These are phyloP conservation scores for Lordiphosa andalusiaca DNA, from an alignment of 2,888 invertebrate species.

Conservation along the genomic window DNA sequence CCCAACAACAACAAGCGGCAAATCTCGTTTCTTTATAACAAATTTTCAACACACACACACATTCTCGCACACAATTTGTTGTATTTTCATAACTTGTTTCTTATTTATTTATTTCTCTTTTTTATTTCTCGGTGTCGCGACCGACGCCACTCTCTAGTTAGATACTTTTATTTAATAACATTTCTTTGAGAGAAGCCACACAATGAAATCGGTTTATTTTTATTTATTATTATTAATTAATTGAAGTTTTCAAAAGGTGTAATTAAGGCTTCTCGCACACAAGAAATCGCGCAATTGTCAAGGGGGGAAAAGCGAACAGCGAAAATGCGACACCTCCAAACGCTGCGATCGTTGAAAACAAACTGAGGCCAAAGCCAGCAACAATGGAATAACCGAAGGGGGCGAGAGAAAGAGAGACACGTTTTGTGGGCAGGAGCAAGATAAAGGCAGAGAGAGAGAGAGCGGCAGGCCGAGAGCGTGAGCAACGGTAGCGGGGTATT, in stretches of 20 bases:
- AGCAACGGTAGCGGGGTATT: conserved; percentile 5
- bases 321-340: conserved; percentile 46
- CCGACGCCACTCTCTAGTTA: conserved; percentile 53
- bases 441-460: conserved; percentile 6
- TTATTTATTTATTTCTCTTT: conserved; percentile 30
- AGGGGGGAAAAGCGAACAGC: conserved; percentile 6
- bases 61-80: conserved; percentile 55
- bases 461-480: conserved; percentile 13
- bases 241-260: conserved; percentile 62
- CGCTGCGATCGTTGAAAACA: conserved; percentile 70
- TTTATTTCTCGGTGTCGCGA: conserved; percentile 16
- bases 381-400: conserved; percentile 7
- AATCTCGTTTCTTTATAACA: conserved; percentile 58
- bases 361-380: conserved; percentile 57
- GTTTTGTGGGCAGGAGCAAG: conserved; percentile 2
- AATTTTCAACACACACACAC: conserved; percentile 49
- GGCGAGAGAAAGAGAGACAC: conserved; percentile 10
- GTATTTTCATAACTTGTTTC: conserved; percentile 73
- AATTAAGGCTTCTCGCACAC: conserved; percentile 31
- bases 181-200: conserved; percentile 1
- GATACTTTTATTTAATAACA: conserved; percentile 40
- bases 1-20: conserved; percentile 28
- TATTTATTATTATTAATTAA: conserved; percentile 65
- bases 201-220: conserved; percentile 8
- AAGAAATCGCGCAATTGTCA: conserved; percentile 49